Conservation (phyloP, 2,797 vertebrate species). For the Poeciliopsis presidionis region DNA sequence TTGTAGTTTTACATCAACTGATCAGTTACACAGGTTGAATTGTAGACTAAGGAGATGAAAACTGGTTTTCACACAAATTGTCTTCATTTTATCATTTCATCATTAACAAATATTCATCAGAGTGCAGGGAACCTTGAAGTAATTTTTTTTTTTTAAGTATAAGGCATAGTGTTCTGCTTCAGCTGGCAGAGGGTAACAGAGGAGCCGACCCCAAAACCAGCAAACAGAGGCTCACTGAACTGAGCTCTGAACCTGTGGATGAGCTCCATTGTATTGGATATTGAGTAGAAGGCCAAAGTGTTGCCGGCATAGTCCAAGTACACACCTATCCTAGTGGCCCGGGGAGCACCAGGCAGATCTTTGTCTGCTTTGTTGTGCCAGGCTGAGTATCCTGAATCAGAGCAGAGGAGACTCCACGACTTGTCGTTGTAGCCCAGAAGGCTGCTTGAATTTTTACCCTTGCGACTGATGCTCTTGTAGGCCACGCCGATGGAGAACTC, state of each 20-base stretch:
- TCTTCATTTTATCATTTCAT: not conserved
- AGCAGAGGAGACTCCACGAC: conserved; percentile 86
- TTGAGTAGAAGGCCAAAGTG: conserved; percentile 75
- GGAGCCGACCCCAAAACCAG: conserved; percentile 83
- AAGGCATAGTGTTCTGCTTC: conserved; percentile 50
- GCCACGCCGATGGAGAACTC: conserved; percentile 83
- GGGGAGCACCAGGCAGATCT: conserved; percentile 63
- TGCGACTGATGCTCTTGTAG: conserved; percentile 82
- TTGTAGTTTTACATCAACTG: not conserved
- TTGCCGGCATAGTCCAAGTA: conserved; percentile 78
- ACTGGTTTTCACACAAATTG: not conserved
- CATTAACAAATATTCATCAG: no score
- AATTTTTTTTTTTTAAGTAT: not conserved
- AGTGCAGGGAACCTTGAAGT: not conserved
- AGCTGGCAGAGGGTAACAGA: conserved; percentile 78
- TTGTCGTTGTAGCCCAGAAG: conserved; percentile 84
- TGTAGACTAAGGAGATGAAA: not conserved
- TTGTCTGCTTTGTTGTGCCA: conserved; percentile 83
- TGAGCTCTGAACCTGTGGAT: conserved; percentile 80
- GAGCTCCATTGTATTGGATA: conserved; percentile 78
- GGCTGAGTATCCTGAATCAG: conserved; percentile 81
- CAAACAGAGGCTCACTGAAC: conserved; percentile 81
- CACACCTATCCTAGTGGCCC: conserved; percentile 75
- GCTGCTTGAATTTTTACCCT: conserved; percentile 82
- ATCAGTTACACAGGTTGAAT: not conserved